phyloP scores from a whole-genome alignment of 2,797 vertebrate genomes.

The Gephyroberyx darwinii region DNA sequence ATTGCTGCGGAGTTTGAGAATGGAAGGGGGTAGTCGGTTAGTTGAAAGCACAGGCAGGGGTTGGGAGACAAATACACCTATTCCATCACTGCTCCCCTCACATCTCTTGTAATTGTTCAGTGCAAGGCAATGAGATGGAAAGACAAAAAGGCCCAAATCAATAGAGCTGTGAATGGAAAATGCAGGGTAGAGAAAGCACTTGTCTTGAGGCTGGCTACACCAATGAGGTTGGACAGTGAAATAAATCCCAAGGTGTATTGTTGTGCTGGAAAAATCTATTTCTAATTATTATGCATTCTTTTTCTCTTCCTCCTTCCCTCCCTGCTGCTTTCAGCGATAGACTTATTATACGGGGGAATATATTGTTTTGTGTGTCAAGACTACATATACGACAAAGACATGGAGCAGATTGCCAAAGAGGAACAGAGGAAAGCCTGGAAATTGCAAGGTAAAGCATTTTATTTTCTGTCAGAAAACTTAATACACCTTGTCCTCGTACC shows the following conservation, averaged over 20 bases:
- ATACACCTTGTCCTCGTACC: neutral
- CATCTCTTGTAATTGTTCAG: conserved; percentile 38
- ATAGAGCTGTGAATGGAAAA: conserved; percentile 17
- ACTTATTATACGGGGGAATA: conserved; percentile 97
- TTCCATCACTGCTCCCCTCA: conserved; percentile 40
- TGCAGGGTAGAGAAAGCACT: conserved; percentile 10
- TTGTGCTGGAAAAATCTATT: conserved; percentile 46
- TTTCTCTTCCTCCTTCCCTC: conserved; percentile 21
- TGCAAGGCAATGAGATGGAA: conserved; percentile 28
- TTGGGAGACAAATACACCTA: conserved; percentile 49
- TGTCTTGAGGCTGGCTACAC: conserved; percentile 26
- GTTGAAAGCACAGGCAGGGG: conserved; percentile 52
- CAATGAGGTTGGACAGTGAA: conserved; percentile 24
- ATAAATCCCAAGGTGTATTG: conserved; percentile 39
- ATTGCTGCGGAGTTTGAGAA: conserved; percentile 71
- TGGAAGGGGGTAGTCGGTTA: conserved; percentile 52
- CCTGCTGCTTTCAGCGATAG: conserved; percentile 87
- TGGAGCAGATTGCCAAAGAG: conserved; percentile 99
- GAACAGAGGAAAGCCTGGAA: conserved; percentile 99
- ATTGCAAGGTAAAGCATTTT: conserved; percentile 89
- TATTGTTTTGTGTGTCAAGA: conserved; percentile 99
- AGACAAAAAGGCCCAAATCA: conserved; percentile 13
- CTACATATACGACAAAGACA: conserved; percentile 99
- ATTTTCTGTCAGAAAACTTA: conserved; percentile 18
- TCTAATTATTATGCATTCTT: conserved; percentile 55